Base-by-base conservation (phyloP, 1,140 invertebrate genomes). In the Zaprionus gabonicus region DNA sequence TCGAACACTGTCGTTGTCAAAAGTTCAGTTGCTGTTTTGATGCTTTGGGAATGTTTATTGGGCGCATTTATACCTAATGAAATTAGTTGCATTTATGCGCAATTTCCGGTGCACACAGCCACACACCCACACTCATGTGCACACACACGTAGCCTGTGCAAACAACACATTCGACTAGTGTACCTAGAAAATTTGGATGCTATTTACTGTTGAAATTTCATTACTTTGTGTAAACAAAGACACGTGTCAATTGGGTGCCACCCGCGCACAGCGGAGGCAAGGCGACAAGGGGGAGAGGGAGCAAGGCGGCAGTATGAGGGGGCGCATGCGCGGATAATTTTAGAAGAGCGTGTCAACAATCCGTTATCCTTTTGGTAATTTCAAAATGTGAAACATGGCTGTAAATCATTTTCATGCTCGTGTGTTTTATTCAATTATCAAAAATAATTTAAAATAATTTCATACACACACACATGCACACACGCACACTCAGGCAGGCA, bases 391-490 rank as follows among this genome's bases (percentile, higher is more conserved):
- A 77, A 72, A 74, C 49, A 66, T 62, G 80, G 38, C 74, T 31
- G 77, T 80, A 87, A 90, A 81, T 87, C 58, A 76, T 90, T 79
- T 77, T 84, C 56, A 65, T 46, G 78, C 64, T 76, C 70, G 68
- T 84, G 66, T 90, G 60, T 53, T 85, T 81, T 82, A 88, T 88
- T 88, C 84, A 87, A 87, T 87, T 87, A 88, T 88, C 78, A 81
- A 84, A 87, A 84, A 87, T 87, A 88, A 81, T 87, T 88, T 87
- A 88, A 87, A 87, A 87, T 87, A 84, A 87, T 87, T 84, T 84
- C 36, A 78, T 71, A 68, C 68, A 63, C 77, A 36, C 17, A 63
- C 34, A 70, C 34, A 28, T 5, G 28, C 36, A 65, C 56, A 46
- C 34, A 56, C 12, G 44, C 27, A 49, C 25, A 57, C 38, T n/a